Evolutionary conservation across 2,888 invertebrate species (phyloP), one percentile per base, ranked within the genome.

Genomic region (Proisotoma minuta): DNA sequence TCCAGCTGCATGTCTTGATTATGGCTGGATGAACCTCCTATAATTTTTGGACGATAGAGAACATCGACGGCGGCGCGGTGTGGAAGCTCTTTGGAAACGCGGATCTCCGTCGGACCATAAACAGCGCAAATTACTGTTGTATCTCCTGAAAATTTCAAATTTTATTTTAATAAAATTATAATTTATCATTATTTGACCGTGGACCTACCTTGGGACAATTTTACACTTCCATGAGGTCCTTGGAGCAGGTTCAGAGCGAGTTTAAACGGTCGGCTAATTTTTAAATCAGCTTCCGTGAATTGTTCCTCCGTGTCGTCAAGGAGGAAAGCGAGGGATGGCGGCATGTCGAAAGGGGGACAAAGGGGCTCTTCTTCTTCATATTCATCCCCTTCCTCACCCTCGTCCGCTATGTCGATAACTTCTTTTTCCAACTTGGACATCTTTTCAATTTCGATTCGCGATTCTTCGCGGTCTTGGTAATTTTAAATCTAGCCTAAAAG

Each of bases 61-160:
- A 72, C 66, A 57, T 72, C 72, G 18, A 70, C 66, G 15, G 69
- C 70, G 10, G 65, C 70, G 27, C 72, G 58, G 23, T 72, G 70
- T 3, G 72, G 72, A 1, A 72, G 57, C 52, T 72, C 72, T 40
- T 72, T 72, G 1, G 69, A 62, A 39, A 72, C 65, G 18, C 72
- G 26, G 10, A 70, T 60, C 56, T 72, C 72, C 47, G 64, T 64
- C 15, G 72, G 72, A 5, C 70, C 72, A 48, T 67, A 72, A 22
- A 69, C 65, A 22, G 69, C 70, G 12, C 59, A 64, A 15, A 72
- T 24, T 1, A 70, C 67, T 23, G 64, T 62, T 12, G 70, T 70
- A n/a, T 60, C 63, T 12, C 72, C 72, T 72, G 51, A n/a, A 59
- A 56, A 24, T 18, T 43, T 18, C 15, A 43, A 18, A 12, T 20